Percentiles rank a stretch among this genome's conserved stretches.
phyloP scores from a whole-genome alignment of 2,888 invertebrate genomes.

The Drosophila mayaguana region DNA sequence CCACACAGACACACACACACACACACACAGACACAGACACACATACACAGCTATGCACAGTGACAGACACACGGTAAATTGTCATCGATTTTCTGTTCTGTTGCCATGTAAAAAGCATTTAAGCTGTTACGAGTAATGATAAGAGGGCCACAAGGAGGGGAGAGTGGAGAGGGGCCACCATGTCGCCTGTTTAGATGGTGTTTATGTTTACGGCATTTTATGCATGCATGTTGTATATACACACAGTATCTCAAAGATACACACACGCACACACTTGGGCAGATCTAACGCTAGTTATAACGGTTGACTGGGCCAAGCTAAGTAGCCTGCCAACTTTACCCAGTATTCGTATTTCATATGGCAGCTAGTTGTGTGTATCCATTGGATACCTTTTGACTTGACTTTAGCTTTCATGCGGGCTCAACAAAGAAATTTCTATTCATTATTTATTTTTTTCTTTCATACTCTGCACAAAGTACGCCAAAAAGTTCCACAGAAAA shows the following conservation, averaged over 20 bases:
- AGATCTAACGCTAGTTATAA: conserved; percentile 36
- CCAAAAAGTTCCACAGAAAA: background rate
- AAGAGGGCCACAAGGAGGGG: background rate
- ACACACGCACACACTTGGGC: conserved; percentile 9
- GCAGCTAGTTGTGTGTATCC: conserved; percentile 2
- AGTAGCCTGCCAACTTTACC: conserved; percentile 29
- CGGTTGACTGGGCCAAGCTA: conserved; percentile 21
- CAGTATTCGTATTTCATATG: conserved; percentile 15
- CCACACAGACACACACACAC: background rate
- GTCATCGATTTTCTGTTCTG: conserved; percentile 72
- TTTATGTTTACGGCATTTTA: conserved; percentile 52
- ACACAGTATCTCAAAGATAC: conserved; percentile 21
- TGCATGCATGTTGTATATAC: conserved; percentile 21
- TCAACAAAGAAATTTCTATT: conserved; percentile 23
- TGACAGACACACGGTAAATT: conserved; percentile 68
- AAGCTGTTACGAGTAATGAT: conserved; percentile 29
- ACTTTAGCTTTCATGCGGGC: conserved; percentile 43
- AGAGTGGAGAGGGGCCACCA: conserved; percentile 10
- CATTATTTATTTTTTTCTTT: background rate
- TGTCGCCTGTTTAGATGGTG: conserved; percentile 52
- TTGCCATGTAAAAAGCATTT: conserved; percentile 73
- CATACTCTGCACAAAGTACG: background rate
- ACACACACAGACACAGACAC: conserved; percentile 17
- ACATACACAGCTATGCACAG: conserved; percentile 24
- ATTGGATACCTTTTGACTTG: conserved; percentile 43